A percentile compares a stretch with the other conserved stretches of the same genome.
phyloP scores from a whole-genome alignment of 2,113 vertebrate species.

The Archocentrus centrarchus region DNA sequence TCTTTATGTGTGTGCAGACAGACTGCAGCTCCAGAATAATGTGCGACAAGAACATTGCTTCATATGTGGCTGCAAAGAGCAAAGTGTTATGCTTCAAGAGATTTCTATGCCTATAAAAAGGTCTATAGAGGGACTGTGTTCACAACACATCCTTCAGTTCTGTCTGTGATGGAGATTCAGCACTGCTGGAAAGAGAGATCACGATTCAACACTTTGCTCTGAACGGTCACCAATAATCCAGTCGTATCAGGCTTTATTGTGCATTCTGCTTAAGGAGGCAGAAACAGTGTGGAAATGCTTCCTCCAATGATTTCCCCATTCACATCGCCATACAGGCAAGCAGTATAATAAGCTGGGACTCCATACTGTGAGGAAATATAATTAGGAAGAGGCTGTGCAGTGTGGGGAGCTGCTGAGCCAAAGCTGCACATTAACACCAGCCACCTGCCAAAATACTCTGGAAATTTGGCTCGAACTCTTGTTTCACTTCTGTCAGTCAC shows the following conservation, averaged over 20 bases:
- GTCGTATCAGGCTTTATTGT: constrained; percentile 27
- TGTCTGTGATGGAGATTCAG: constrained; percentile 9
- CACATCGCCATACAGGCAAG: constrained; percentile 15
- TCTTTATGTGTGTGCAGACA: too few relatives aligned
- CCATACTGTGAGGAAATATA: constrained; percentile 35
- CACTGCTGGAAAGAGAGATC: constrained; percentile 12
- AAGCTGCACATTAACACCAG: constrained; percentile 50
- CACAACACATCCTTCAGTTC: not conserved
- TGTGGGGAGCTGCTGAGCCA: constrained; percentile 34
- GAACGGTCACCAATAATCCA: constrained; percentile 51
- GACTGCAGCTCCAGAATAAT: not conserved
- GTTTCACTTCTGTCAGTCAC: constrained; percentile 17
- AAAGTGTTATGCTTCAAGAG: not conserved
- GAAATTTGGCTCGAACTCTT: constrained; percentile 13
- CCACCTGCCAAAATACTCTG: constrained; percentile 53
- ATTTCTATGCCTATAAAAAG: not conserved
- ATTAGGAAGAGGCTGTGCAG: constrained; percentile 51
- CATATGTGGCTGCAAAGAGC: not conserved
- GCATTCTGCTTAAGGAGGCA: constrained; percentile 59
- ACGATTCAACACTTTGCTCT: constrained; percentile 39
- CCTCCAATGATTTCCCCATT: constrained; percentile 15
- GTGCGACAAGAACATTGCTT: not conserved
- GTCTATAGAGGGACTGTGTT: not conserved
- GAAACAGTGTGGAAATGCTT: constrained; percentile 46
- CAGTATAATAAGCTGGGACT: constrained; percentile 47